Percentiles rank a stretch among this genome's conserved stretches.
These are phyloP conservation scores for Pelagia noctiluca DNA, from an alignment of 30 jellyfish, hydroid and myxozoan species.

Conservation along the genomic window DNA sequence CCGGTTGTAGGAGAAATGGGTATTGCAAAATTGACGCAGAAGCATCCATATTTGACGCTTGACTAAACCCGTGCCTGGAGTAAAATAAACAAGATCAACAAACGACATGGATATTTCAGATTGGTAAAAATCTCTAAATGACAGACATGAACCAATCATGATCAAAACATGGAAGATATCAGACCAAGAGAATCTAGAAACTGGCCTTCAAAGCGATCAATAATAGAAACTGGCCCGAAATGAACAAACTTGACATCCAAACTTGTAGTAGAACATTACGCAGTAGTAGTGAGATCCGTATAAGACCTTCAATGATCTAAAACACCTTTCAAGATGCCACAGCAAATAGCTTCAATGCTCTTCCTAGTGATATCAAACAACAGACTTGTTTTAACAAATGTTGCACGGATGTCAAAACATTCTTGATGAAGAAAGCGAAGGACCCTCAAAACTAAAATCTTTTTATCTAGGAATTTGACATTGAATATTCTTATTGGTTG, in stretches of 20 bases:
- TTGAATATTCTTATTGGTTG: neutral
- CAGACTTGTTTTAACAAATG: conserved; percentile 19
- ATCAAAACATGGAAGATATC: too few relatives aligned
- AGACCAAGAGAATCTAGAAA: too few relatives aligned
- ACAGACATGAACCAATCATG: too few relatives aligned
- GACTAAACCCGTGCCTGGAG: conserved; percentile 38
- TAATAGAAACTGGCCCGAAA: conserved; percentile 44
- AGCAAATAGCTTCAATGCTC: too few relatives aligned
- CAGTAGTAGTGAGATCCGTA: too few relatives aligned
- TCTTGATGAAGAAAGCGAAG: too few relatives aligned
- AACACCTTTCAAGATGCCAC: too few relatives aligned
- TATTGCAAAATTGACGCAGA: conserved; percentile 74
- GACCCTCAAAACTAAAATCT: too few relatives aligned
- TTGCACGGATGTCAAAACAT: conserved; percentile 38
- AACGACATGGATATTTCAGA: neutral
- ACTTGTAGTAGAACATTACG: conserved; percentile 26
- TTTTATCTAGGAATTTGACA: too few relatives aligned
- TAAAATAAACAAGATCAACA: neutral
- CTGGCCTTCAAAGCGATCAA: conserved; percentile 46
- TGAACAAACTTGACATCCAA: conserved; percentile 24
- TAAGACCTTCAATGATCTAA: too few relatives aligned
- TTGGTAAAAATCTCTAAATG: neutral
- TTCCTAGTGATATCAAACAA: too few relatives aligned
- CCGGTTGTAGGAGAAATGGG: conserved; percentile 92
- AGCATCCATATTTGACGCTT: conserved; percentile 11